Conservation (phyloP, 2,797 vertebrate genomes). For the Heteromormyrus szaboi region DNA sequence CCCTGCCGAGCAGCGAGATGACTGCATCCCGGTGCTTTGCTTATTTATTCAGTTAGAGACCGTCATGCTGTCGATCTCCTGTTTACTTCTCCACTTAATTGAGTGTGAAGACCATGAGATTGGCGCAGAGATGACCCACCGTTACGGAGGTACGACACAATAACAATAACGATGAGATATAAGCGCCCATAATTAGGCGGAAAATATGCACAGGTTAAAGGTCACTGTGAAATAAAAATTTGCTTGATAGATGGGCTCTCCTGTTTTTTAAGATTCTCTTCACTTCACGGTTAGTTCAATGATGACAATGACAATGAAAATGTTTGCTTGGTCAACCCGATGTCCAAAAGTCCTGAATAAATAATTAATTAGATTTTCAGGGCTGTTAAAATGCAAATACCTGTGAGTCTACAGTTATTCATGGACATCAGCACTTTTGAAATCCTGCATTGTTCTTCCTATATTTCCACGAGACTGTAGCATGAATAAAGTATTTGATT, state of each 20-base stretch:
- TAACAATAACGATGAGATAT: background rate
- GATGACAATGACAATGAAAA: slow-evolving; percentile 31
- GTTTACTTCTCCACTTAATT: background rate
- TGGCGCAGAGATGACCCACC: background rate
- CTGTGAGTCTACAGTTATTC: slow-evolving; percentile 35
- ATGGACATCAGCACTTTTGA: slow-evolving; percentile 40
- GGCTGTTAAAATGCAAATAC: slow-evolving; percentile 43
- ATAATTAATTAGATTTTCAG: slow-evolving; percentile 39
- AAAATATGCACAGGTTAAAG: background rate
- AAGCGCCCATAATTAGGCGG: background rate
- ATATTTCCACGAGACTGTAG: slow-evolving; percentile 31
- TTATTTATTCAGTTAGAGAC: slow-evolving; percentile 6
- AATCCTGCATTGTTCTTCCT: slow-evolving; percentile 36
- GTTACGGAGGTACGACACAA: background rate
- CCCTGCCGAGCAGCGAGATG: slow-evolving; percentile 21
- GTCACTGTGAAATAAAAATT: background rate
- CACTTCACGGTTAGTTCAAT: background rate
- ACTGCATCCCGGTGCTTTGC: slow-evolving; percentile 20
- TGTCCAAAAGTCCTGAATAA: slow-evolving; percentile 41
- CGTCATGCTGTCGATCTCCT: background rate
- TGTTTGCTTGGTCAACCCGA: slow-evolving; percentile 33
- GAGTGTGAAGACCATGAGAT: background rate
- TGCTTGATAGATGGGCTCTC: background rate
- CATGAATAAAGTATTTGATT: slow-evolving; percentile 40
- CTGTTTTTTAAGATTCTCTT: background rate